Evolutionary conservation across 53 echinoderm and acorn worm species (phyloP), one percentile per base, ranked within the genome.

Genomic region (Apostichopus leukothele): DNA sequence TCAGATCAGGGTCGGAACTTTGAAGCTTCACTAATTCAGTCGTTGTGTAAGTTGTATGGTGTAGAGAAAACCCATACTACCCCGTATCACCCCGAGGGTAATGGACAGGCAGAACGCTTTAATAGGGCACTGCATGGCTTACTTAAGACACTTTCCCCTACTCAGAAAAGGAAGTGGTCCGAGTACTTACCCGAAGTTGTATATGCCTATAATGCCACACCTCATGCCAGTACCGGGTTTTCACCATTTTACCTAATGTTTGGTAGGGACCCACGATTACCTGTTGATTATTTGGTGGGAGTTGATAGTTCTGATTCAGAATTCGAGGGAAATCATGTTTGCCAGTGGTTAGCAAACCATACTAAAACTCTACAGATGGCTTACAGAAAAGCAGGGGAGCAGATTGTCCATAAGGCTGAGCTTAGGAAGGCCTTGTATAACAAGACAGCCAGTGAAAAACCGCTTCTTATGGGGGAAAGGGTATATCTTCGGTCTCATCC

Each of bases 31-130:
- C 61, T 91, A n/a, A 91, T 93, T 27, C 59, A 76, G 23, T 83
- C 89, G 19, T 76, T 93, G n/a, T 91, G 94, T 53, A 60, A 51
- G 25, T 78, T 90, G 84, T 93, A 91, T 76, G 91, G 90, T 10
- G 60, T 91, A 12, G n/a, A 84, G 13, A 91, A 91, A 23, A 55
- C 90, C 19, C 83, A 88, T 14, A 93, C 93, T n/a, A 93, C 91
- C 10, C 93, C 93, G 6, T 91, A 93, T 27, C 93, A 93, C 25
- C 83, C 89, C 22, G 89, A 89, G 22, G 92, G 89, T 51, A 92
- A 92, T 22, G 89, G 92, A 2, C 90, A 92, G 60, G 90, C 88
- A 27, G 93, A 92, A 67, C 88, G 93, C 0, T 92, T 93, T n/a
- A 93, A 93, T 50, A 53, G 91, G 6, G 87, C 90, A 27, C 89